Evolutionary conservation across 1,140 invertebrate species (phyloP).

Genomic region (Drosophila orosa): DNA sequence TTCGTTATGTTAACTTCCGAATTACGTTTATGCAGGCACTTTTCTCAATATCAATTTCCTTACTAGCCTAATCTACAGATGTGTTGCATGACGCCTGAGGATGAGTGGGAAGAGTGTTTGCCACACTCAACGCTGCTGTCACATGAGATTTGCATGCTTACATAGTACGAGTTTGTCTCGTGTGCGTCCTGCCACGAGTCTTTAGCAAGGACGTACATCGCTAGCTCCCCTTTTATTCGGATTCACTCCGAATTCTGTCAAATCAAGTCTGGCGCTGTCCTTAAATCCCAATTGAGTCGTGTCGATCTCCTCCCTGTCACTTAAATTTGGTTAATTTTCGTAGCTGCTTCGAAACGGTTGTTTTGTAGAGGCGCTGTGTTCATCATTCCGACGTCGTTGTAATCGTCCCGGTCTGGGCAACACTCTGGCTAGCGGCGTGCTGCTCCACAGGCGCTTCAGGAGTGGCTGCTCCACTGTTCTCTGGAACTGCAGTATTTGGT

Average conservation of each 20-base stretch:
- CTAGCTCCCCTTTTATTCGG: slow-evolving; percentile 23
- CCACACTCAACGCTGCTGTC: slow-evolving; percentile 28
- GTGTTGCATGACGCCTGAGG: slow-evolving; percentile 20
- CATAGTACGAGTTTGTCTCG: slow-evolving; percentile 25
- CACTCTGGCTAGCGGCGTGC: slow-evolving; percentile 1
- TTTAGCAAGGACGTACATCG: slow-evolving; percentile 34
- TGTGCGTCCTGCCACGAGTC: slow-evolving; percentile 20
- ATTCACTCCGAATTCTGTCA: slow-evolving; percentile 19
- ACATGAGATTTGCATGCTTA: slow-evolving; percentile 61
- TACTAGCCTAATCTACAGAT: slow-evolving; percentile 52
- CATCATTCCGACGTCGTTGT: slow-evolving; percentile 73
- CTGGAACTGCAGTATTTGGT: slow-evolving; percentile 31
- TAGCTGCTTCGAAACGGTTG: slow-evolving; percentile 74
- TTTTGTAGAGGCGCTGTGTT: slow-evolving; percentile 62
- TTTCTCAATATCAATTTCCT: slow-evolving; percentile 91
- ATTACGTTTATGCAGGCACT: slow-evolving; percentile 86
- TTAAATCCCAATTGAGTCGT: slow-evolving; percentile 17
- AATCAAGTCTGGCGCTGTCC: slow-evolving; percentile 47
- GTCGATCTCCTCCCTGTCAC: slow-evolving; percentile 36
- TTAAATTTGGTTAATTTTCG: slow-evolving; percentile 80
- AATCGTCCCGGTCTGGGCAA: slow-evolving; percentile 33
- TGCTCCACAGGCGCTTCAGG: not conserved
- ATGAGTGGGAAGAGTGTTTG: slow-evolving; percentile 19
- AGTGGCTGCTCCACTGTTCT: not conserved
- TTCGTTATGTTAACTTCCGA: slow-evolving; percentile 45